Evolutionary conservation across 2,113 vertebrate genomes (phyloP).

Genomic region (Pseudorhombus dupliciocellatus): DNA sequence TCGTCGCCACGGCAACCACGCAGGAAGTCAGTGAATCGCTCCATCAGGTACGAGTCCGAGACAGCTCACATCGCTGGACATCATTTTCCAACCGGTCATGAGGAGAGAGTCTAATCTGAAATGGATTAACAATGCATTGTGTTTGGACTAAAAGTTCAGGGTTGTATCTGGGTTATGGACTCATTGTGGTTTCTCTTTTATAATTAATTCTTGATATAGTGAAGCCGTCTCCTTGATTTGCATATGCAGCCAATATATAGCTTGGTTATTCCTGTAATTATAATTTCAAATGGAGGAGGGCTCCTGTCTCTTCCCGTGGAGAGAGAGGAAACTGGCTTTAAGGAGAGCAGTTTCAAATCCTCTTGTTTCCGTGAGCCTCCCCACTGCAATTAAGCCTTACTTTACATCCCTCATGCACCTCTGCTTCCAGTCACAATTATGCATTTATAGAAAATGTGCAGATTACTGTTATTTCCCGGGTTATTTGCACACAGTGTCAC

Average conservation of each 20-base stretch:
- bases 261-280: slow-evolving; percentile 65
- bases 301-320: slow-evolving; percentile 43
- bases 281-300: slow-evolving; percentile 62
- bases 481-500: slow-evolving; percentile 32
- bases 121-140: slow-evolving; percentile 6
- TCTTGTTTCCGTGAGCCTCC: slow-evolving; percentile 53
- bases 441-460: slow-evolving; percentile 33
- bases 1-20: slow-evolving; percentile 86
- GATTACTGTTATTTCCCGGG: slow-evolving; percentile 32
- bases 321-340: slow-evolving; percentile 51
- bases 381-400: slow-evolving; percentile 57
- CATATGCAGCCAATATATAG: slow-evolving; percentile 51
- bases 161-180: slow-evolving; percentile 23
- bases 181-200: slow-evolving; percentile 32
- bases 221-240: slow-evolving; percentile 62
- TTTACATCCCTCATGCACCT: slow-evolving; percentile 28
- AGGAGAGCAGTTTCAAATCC: slow-evolving; percentile 46
- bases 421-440: slow-evolving; percentile 10
- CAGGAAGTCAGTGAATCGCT: slow-evolving; percentile 87
- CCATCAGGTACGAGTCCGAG: slow-evolving; percentile 85
- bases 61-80: not conserved
- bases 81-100: not conserved
- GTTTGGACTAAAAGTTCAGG: slow-evolving; percentile 15
- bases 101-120: not conserved
- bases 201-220: slow-evolving; percentile 50